Evolutionary conservation across 92 coral and sea anemone species (phyloP), one percentile per base, ranked within the genome.

Genomic region (Paramuricea clavata): DNA sequence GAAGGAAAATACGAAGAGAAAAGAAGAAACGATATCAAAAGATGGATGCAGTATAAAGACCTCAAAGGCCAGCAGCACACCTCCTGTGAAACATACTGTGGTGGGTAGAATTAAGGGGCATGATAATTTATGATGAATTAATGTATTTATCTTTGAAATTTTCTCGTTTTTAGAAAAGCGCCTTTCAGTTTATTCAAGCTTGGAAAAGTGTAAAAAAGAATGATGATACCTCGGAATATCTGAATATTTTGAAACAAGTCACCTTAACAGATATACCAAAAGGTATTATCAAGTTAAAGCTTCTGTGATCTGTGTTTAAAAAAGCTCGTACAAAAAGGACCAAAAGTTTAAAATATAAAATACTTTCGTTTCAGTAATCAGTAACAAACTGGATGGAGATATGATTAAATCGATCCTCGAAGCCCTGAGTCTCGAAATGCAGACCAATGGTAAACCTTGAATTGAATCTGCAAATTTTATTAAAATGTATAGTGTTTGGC

Each of bases 371-470:
- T 7, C 81, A 96, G 99, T 96, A 76, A 87, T 96, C 22, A 92
- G 98, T 69, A 96, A 94, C 90, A 93, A 93, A 69, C 83, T 96
- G 68, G 99, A 96, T 79, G 99, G 97, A 0, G 94, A 95, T 80
- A 96, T 96, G 94, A 49, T 96, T 16, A 93, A 81, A 39, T 85
- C 76, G 64, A 90, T 96, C 33, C 81, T 94, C n/a, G 89, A 90
- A 30, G 97, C 97, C 3, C 64, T 96, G n/a, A 59, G 74, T 21
- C 91, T 89, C 23, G 94, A 91, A 34, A 56, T 96, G 44, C 81
- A 89, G 26, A 90, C 93, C 12, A 91, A 93, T 83, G 99, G 99
- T 96, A 88, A 82, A 69, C 3, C 17, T 36, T 36, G 33, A 21
- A 39, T 27, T 13, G 23, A 57, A 19, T 13, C 6, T 32, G 19